Conservation (phyloP, 2,888 invertebrate species). For the Nebria brevicollis region DNA sequence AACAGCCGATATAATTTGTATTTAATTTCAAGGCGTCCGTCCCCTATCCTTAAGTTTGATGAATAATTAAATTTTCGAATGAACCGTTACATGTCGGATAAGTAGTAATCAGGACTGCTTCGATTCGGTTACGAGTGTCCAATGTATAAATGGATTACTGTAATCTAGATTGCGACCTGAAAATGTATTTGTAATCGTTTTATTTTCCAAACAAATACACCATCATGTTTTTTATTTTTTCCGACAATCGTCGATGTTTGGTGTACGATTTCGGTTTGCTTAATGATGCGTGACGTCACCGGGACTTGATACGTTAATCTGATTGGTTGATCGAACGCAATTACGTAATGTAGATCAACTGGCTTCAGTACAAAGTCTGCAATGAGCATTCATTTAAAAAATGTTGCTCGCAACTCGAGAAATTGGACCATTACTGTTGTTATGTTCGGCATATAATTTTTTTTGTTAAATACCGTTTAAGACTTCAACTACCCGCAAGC, state of each 20-base stretch:
- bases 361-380: not conserved
- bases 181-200: not conserved
- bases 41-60: no score
- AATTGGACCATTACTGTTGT: no score
- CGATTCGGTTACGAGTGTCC: not conserved
- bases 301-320: slow-evolving; percentile 11
- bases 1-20: no score
- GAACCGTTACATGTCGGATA: no score
- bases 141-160: not conserved
- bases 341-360: slow-evolving; percentile 18
- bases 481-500: not conserved
- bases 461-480: not conserved
- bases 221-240: not conserved
- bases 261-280: not conserved
- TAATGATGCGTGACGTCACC: slow-evolving; percentile 8
- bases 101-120: no score
- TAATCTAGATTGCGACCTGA: not conserved
- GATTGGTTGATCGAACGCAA: slow-evolving; percentile 25
- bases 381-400: not conserved
- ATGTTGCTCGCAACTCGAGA: no score
- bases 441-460: no score
- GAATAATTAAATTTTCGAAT: no score
- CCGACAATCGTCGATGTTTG: not conserved
- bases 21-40: no score
- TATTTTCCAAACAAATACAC: slow-evolving; percentile 3